A percentile compares a stretch with the other conserved stretches of the same genome.
Conservation (phyloP, 2,113 vertebrate species). For the Cyprinodon tularosa region DNA sequence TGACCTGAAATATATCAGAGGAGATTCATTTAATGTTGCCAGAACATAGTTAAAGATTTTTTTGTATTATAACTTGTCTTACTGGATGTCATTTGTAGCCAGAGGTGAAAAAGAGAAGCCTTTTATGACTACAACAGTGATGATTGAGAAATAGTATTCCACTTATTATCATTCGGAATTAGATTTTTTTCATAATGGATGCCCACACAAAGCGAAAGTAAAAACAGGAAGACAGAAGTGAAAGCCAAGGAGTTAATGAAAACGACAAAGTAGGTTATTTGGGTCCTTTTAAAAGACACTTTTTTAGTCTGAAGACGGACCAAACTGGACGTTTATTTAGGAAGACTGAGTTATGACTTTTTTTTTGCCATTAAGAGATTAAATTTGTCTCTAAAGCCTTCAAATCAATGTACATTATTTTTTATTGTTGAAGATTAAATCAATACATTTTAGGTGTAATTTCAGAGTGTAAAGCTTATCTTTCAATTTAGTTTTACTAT, state of each 20-base stretch:
- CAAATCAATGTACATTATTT: background rate
- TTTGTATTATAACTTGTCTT: constrained; percentile 42
- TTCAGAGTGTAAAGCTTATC: constrained; percentile 5
- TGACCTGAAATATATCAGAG: background rate
- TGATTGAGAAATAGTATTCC: constrained; percentile 62
- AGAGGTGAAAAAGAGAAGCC: constrained; percentile 42
- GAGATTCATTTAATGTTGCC: constrained; percentile 23
- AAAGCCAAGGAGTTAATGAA: constrained; percentile 5
- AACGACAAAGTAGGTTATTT: background rate
- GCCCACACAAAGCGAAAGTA: constrained; percentile 54
- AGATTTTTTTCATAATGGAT: constrained; percentile 51
- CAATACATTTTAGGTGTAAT: background rate
- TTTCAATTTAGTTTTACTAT: background rate
- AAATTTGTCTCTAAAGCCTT: background rate
- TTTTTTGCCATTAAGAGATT: background rate
- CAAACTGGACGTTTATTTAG: constrained; percentile 25
- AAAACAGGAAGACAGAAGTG: constrained; percentile 49
- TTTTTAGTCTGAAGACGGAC: background rate
- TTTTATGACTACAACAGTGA: constrained; percentile 55
- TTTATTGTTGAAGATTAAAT: background rate
- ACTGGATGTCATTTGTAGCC: constrained; percentile 52
- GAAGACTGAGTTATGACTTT: background rate
- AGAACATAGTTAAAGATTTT: constrained; percentile 27
- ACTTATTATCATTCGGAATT: constrained; percentile 66
- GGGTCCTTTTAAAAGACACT: background rate